Conservation (phyloP, 2,797 vertebrate species). For the Acanthurus lineatus region DNA sequence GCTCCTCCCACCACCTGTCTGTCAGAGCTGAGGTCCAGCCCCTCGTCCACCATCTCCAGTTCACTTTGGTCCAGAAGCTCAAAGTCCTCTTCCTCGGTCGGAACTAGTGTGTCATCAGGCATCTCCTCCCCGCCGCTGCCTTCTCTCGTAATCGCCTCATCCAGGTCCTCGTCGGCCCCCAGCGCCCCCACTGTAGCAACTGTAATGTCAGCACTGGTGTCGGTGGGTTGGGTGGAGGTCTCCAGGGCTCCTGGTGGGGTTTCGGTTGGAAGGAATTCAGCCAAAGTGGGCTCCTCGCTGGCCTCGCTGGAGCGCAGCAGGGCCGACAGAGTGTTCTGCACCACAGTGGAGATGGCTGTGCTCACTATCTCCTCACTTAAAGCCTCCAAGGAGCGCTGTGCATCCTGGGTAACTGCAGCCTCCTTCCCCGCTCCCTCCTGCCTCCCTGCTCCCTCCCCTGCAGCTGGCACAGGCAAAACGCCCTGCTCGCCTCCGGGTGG, state of each 20-base stretch:
- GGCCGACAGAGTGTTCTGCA: constrained; percentile 92
- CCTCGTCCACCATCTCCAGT: constrained; percentile 93
- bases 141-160: constrained; percentile 45
- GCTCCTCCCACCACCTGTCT: constrained; percentile 68
- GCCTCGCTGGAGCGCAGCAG: constrained; percentile 87
- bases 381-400: constrained; percentile 87
- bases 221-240: constrained; percentile 46
- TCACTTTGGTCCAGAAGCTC: constrained; percentile 99
- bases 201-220: constrained; percentile 43
- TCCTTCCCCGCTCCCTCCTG: constrained; percentile 47
- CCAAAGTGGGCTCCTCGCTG: constrained; percentile 83
- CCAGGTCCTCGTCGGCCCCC: constrained; percentile 58
- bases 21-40: constrained; percentile 84
- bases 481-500: constrained; percentile 55
- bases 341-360: constrained; percentile 90
- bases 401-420: constrained; percentile 48
- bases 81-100: constrained; percentile 94
- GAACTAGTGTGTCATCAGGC: constrained; percentile 78
- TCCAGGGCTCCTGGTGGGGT: constrained; percentile 58
- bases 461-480: constrained; percentile 29
- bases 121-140: constrained; percentile 62
- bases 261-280: constrained; percentile 73
- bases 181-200: constrained; percentile 23
- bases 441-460: constrained; percentile 14
- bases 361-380: constrained; percentile 92